Evolutionary conservation across 35 echinoderm and acorn worm genomes (phyloP).

Genomic region (Strongylocentrotus purpuratus): DNA sequence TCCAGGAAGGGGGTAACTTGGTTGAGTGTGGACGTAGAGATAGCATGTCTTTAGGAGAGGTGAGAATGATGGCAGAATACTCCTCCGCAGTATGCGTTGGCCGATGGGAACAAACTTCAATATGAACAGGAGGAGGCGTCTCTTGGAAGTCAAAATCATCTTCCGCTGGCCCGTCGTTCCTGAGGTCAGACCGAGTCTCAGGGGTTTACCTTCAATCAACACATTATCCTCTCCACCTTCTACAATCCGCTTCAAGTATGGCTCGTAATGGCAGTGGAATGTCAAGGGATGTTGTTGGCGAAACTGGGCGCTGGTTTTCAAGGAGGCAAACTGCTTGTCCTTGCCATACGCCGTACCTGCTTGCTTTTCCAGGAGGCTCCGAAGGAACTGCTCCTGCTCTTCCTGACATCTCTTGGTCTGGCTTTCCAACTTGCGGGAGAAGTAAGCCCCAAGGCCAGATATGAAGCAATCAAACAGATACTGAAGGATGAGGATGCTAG

Average conservation of each 20-base stretch:
- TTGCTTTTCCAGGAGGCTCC: slow-evolving; percentile 32
- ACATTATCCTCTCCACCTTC: slow-evolving; percentile 71
- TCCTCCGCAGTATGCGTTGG: neutral
- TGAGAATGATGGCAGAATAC: neutral
- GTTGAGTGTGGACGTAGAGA: slow-evolving; percentile 37
- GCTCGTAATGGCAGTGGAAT: slow-evolving; percentile 59
- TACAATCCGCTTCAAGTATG: slow-evolving; percentile 62
- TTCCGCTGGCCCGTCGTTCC: slow-evolving; percentile 70
- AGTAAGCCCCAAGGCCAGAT: neutral
- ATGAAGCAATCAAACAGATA: slow-evolving; percentile 31
- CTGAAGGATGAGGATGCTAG: slow-evolving; percentile 14
- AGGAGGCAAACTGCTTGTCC: slow-evolving; percentile 54
- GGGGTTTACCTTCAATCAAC: slow-evolving; percentile 49
- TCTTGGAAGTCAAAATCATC: slow-evolving; percentile 45
- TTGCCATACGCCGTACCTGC: slow-evolving; percentile 72
- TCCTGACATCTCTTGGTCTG: slow-evolving; percentile 15
- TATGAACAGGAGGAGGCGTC: slow-evolving; percentile 1
- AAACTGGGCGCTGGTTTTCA: slow-evolving; percentile 48
- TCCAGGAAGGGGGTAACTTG: neutral
- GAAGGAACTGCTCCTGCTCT: slow-evolving; percentile 61
- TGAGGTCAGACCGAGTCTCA: slow-evolving; percentile 56
- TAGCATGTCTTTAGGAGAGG: slow-evolving; percentile 53
- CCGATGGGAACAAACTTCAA: neutral
- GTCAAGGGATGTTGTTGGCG: slow-evolving; percentile 63
- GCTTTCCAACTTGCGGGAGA: slow-evolving; percentile 1